These are phyloP conservation scores for Agraylea sexmaculata DNA, from an alignment of 1,140 invertebrate species.

Conservation along the genomic window DNA sequence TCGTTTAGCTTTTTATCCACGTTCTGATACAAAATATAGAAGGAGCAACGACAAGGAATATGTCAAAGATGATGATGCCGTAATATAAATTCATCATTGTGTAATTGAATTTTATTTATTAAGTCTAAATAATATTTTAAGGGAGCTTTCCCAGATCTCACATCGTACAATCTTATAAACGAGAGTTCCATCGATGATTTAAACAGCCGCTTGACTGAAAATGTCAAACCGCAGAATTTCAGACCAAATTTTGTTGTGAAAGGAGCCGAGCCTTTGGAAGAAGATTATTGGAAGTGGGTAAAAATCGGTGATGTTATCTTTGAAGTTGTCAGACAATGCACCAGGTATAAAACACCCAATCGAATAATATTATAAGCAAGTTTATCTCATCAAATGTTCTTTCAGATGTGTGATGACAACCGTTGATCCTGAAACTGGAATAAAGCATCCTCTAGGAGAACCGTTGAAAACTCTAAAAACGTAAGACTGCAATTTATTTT, in stretches of 20 bases:
- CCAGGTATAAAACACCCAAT: too few species aligned
- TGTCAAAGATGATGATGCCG: conserved; percentile 14
- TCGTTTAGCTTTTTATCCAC: conserved; percentile 13
- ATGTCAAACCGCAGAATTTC: conserved; percentile 41
- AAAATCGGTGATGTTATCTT: conserved; percentile 46
- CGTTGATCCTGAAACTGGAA: conserved; percentile 39
- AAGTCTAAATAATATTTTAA: conserved; percentile 20
- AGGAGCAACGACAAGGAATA: conserved; percentile 6
- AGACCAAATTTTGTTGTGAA: conserved; percentile 51
- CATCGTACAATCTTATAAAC: conserved; percentile 42
- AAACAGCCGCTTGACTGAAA: conserved; percentile 37
- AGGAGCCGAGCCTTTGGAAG: conserved; percentile 42
- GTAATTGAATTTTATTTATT: not conserved
- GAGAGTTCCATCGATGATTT: conserved; percentile 44
- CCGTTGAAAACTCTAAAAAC: conserved; percentile 37
- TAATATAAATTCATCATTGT: conserved; percentile 7
- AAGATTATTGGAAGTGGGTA: conserved; percentile 51
- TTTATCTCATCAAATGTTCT: conserved; percentile 7
- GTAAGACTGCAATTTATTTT: conserved; percentile 10
- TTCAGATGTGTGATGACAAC: conserved; percentile 41
- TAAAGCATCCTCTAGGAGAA: conserved; percentile 33
- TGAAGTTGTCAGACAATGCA: conserved; percentile 45
- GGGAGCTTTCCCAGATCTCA: conserved; percentile 42
- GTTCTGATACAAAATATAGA: conserved; percentile 7
- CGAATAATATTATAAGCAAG: conserved; percentile 6